Conservation (phyloP, 92 coral and sea anemone species). For the Micromussa lordhowensis region DNA sequence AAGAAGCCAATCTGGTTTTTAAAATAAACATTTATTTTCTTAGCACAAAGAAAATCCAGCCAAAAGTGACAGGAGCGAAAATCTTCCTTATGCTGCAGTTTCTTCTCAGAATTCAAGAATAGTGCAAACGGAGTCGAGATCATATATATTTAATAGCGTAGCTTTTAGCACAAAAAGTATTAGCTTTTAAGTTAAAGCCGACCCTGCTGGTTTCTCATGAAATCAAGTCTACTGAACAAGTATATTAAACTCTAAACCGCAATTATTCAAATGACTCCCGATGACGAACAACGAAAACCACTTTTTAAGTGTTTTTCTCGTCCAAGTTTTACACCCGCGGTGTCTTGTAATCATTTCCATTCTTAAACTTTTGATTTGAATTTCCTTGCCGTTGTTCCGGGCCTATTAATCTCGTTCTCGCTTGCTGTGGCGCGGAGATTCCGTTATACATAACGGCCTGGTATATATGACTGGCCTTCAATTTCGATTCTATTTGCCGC, state of each 20-base stretch:
- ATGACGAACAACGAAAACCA: constrained; percentile 49
- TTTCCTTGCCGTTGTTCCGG: constrained; percentile 28
- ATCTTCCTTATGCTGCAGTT: background rate
- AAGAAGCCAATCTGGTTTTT: constrained; percentile 49
- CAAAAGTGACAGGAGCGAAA: background rate
- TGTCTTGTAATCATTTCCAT: constrained; percentile 37
- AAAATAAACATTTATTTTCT: constrained; percentile 27
- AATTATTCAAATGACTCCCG: constrained; percentile 36
- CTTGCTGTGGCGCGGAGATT: background rate
- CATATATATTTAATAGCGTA: constrained; percentile 46
- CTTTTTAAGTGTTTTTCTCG: constrained; percentile 43
- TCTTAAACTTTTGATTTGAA: constrained; percentile 17
- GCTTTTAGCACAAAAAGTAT: constrained; percentile 32
- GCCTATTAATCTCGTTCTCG: background rate
- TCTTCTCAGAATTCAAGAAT: background rate
- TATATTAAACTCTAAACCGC: constrained; percentile 59
- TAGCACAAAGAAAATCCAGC: constrained; percentile 19
- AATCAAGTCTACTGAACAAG: constrained; percentile 46
- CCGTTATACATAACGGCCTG: constrained; percentile 41
- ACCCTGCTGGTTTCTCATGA: constrained; percentile 15
- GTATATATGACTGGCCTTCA: constrained; percentile 22
- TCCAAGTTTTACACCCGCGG: constrained; percentile 39
- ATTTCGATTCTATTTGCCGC: background rate
- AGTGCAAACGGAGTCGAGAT: constrained; percentile 1
- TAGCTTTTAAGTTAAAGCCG: constrained; percentile 50